Percentiles rank a stretch among this genome's conserved stretches.
Evolutionary conservation across 2,113 vertebrate genomes (phyloP).

Genomic region (Peucedramus taeniatus): DNA sequence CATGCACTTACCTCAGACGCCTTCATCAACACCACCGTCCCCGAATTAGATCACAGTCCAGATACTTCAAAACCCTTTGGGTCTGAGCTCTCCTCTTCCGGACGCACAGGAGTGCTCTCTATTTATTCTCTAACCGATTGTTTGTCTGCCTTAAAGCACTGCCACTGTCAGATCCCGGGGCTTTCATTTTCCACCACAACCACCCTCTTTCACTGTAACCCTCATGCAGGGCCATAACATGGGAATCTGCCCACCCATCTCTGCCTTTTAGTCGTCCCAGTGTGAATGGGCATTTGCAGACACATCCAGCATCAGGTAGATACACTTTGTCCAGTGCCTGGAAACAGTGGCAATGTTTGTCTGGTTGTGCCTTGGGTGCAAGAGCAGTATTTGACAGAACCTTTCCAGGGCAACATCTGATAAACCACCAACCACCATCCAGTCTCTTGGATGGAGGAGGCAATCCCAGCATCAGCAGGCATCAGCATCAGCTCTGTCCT

Average conservation of each 20-base stretch:
- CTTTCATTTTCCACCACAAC: background rate
- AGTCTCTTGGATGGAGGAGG: background rate
- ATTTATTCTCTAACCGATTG: accelerated
- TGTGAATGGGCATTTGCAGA: background rate
- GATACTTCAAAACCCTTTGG: background rate
- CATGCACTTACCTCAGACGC: background rate
- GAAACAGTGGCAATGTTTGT: background rate
- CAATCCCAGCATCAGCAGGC: background rate
- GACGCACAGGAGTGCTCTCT: background rate
- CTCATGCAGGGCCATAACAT: accelerated
- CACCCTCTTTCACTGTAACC: background rate
- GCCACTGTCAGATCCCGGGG: background rate
- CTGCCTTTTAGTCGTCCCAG: background rate
- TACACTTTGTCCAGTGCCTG: background rate
- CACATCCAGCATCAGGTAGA: background rate
- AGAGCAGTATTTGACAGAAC: background rate
- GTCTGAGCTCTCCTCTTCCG: background rate
- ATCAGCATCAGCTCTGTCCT: background rate
- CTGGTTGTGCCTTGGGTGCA: background rate
- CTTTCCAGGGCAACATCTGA: background rate
- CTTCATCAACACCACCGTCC: accelerated
- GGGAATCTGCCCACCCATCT: background rate
- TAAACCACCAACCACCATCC: background rate
- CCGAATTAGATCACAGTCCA: background rate
- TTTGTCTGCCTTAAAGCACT: background rate